These are phyloP conservation scores for Digitonthophagus gazella DNA, from an alignment of 2,888 invertebrate species.

Conservation along the genomic window DNA sequence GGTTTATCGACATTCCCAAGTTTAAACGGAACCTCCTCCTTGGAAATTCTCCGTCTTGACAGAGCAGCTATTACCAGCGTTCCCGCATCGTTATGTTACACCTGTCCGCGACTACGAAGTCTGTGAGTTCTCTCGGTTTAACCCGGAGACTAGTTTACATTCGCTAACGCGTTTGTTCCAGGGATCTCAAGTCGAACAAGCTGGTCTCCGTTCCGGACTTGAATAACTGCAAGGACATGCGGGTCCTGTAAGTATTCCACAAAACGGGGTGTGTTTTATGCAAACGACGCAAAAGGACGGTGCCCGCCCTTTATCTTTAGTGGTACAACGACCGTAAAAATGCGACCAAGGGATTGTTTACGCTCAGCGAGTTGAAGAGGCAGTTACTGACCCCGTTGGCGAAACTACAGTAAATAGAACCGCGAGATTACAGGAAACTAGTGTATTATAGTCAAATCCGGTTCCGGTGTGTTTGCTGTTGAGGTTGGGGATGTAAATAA, in stretches of 20 bases:
- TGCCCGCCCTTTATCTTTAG: too few relatives aligned
- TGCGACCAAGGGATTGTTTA: neutral
- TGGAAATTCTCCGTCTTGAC: conserved; percentile 81
- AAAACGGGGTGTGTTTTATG: too few relatives aligned
- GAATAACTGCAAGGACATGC: conserved; percentile 74
- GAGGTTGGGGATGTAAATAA: too few relatives aligned
- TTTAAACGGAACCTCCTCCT: conserved; percentile 72
- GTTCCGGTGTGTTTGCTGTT: too few relatives aligned
- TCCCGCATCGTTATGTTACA: conserved; percentile 72
- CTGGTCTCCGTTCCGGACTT: conserved; percentile 75
- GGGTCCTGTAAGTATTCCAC: conserved; percentile 83
- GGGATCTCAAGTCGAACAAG: conserved; percentile 83
- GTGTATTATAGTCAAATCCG: too few relatives aligned
- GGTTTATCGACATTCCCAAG: conserved; percentile 78
- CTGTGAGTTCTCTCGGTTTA: conserved; percentile 64
- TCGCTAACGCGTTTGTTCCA: conserved; percentile 49
- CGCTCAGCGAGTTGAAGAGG: neutral
- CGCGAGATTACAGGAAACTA: too few relatives aligned
- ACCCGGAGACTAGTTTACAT: conserved; percentile 5
- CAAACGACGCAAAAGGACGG: too few relatives aligned
- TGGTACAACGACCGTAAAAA: neutral
- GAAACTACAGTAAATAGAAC: too few relatives aligned
- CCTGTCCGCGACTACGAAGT: conserved; percentile 76
- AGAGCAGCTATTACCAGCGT: conserved; percentile 73
- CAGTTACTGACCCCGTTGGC: neutral